phyloP scores from a whole-genome alignment of 2,888 invertebrate genomes.

The Podotricha telesiphe region DNA sequence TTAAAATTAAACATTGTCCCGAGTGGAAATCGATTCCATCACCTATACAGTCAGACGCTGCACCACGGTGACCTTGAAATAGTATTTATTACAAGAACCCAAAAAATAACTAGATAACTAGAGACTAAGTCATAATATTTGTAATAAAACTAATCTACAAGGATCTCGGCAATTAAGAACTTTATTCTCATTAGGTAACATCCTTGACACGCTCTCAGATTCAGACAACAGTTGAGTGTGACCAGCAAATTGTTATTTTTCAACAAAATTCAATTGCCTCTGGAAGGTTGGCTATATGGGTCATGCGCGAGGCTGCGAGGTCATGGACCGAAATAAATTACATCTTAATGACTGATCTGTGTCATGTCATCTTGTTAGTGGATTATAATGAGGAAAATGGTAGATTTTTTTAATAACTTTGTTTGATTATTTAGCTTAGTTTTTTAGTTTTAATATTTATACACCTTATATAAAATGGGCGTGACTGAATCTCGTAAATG shows the following conservation, averaged over 20 bases:
- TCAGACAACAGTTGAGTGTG: neutral
- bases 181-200: neutral
- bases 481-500: no score
- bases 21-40: no score
- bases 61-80: no score
- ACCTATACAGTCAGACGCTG: no score
- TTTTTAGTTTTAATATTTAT: neutral
- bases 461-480: no score
- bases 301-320: constrained; percentile 37
- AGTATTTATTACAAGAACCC: no score
- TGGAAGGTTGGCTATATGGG: constrained; percentile 29
- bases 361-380: constrained; percentile 29
- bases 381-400: neutral
- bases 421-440: neutral
- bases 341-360: constrained; percentile 40
- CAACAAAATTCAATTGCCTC: constrained; percentile 24
- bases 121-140: no score
- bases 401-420: neutral
- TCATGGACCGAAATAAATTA: constrained; percentile 38
- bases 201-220: constrained; percentile 14
- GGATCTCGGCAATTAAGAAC: neutral
- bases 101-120: no score
- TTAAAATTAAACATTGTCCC: no score
- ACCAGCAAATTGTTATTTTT: constrained; percentile 12
- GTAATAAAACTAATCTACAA: neutral